phyloP scores from a whole-genome alignment of 2,888 invertebrate genomes.

The Sinopyrophorus schimmeli region DNA sequence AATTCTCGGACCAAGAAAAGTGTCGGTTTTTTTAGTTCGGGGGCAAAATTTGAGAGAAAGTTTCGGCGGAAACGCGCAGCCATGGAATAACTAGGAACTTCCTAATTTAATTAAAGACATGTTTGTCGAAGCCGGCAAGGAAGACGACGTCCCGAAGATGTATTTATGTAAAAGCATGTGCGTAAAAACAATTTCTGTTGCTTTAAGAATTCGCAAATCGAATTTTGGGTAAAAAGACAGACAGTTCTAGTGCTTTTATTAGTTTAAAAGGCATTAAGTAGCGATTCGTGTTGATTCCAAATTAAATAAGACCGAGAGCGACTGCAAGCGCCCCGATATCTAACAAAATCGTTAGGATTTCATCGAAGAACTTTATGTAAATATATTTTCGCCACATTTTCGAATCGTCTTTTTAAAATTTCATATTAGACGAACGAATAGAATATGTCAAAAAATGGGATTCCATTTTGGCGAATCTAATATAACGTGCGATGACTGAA shows the following conservation, averaged over 20 bases:
- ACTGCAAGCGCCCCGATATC: slow-evolving; percentile 1
- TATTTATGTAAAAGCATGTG: too few species aligned
- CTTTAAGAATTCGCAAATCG: too few species aligned
- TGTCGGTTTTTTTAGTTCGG: too few species aligned
- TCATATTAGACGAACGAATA: slow-evolving; percentile 25
- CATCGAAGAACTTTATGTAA: slow-evolving; percentile 20
- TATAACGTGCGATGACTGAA: slow-evolving; percentile 24
- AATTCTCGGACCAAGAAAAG: too few species aligned
- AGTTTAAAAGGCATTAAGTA: slow-evolving; percentile 16
- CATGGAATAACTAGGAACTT: too few species aligned
- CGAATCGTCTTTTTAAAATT: slow-evolving; percentile 24
- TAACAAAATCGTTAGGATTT: slow-evolving; percentile 10
- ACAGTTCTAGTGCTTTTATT: neutral
- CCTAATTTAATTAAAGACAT: too few species aligned
- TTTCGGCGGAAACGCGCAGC: too few species aligned
- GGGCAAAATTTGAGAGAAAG: too few species aligned
- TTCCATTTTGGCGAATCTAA: slow-evolving; percentile 26
- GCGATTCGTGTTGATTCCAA: slow-evolving; percentile 18
- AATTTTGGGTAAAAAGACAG: neutral
- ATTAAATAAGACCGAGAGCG: slow-evolving; percentile 16
- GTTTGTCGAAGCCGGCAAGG: too few species aligned
- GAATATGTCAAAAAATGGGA: slow-evolving; percentile 27
- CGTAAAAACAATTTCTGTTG: slow-evolving; percentile 4
- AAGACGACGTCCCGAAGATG: too few species aligned
- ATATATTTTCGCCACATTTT: slow-evolving; percentile 22